Conservation (phyloP, 2,797 vertebrate species). For the Sciaenops ocellatus region DNA sequence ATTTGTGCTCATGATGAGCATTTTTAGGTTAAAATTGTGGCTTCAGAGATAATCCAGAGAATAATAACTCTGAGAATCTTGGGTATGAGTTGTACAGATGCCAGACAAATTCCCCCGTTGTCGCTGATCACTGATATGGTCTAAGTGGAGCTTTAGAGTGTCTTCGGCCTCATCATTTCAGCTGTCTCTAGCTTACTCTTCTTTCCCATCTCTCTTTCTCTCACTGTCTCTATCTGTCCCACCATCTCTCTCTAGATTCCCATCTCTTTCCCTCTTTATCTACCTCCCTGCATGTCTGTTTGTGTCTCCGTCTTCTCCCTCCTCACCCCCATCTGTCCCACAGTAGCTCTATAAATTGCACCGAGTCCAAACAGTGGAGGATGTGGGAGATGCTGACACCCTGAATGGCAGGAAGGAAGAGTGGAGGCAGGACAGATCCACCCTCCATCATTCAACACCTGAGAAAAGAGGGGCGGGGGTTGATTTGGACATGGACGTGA, state of each 20-base stretch:
- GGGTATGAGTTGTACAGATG: conserved; percentile 1
- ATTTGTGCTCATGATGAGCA: conserved; percentile 17
- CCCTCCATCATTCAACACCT: conserved; percentile 62
- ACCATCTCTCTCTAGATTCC: conserved; percentile 3
- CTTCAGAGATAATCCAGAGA: conserved; percentile 12
- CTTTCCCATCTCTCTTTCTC: neutral
- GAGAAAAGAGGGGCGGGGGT: conserved; percentile 14
- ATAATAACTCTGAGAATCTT: conserved; percentile 22
- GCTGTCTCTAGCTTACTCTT: neutral
- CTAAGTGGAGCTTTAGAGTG: conserved; percentile 2
- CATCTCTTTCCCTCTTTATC: conserved; percentile 13
- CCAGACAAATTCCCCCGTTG: conserved; percentile 24
- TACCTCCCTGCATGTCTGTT: conserved; percentile 16
- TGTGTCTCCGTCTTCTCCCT: conserved; percentile 19
- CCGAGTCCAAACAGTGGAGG: conserved; percentile 24
- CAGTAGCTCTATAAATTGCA: conserved; percentile 40
- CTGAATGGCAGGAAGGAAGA: conserved; percentile 53
- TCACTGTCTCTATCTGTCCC: conserved; percentile 13
- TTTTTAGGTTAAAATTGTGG: conserved; percentile 20
- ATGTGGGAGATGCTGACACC: conserved; percentile 59
- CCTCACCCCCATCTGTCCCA: conserved; percentile 27
- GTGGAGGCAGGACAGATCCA: conserved; percentile 41
- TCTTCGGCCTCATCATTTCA: conserved; percentile 30
- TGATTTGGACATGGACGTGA: conserved; percentile 39
- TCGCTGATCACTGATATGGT: conserved; percentile 14